These are phyloP conservation scores for Spermophilus dauricus DNA, from an alignment of 2,113 vertebrate genomes.

Conservation along the genomic window DNA sequence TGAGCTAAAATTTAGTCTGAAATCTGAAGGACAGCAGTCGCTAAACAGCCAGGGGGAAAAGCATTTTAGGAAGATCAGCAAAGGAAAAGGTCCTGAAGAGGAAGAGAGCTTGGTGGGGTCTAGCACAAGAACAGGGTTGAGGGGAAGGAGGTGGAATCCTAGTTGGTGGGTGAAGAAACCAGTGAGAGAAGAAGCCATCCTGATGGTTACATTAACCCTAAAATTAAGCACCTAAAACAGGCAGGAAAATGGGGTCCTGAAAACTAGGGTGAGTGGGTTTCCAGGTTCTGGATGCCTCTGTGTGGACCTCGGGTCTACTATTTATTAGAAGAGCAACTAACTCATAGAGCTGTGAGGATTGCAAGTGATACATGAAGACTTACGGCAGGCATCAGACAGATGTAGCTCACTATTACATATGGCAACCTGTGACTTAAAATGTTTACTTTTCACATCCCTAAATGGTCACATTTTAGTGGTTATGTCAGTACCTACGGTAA, in stretches of 20 bases:
- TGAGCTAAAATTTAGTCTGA: neutral
- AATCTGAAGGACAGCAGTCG: neutral
- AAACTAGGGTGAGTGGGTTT: fast-evolving
- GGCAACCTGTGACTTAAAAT: neutral
- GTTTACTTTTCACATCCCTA: neutral
- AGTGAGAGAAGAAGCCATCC: neutral
- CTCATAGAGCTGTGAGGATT: neutral
- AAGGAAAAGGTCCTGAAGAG: neutral
- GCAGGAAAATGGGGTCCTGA: neutral
- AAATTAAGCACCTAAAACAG: neutral
- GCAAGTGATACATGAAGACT: neutral
- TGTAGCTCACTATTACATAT: neutral
- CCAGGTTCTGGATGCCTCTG: neutral
- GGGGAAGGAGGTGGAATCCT: neutral
- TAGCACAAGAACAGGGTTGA: neutral
- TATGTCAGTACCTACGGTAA: neutral
- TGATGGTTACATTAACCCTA: no score
- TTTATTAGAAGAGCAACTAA: neutral
- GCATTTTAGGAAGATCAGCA: neutral
- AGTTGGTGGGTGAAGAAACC: fast-evolving
- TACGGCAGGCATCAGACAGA: neutral
- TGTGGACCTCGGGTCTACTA: neutral
- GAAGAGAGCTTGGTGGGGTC: neutral
- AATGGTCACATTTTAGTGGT: neutral
- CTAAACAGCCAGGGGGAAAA: neutral